phyloP scores from a whole-genome alignment of 2,888 invertebrate genomes.

The Dryadula phaetusa region DNA sequence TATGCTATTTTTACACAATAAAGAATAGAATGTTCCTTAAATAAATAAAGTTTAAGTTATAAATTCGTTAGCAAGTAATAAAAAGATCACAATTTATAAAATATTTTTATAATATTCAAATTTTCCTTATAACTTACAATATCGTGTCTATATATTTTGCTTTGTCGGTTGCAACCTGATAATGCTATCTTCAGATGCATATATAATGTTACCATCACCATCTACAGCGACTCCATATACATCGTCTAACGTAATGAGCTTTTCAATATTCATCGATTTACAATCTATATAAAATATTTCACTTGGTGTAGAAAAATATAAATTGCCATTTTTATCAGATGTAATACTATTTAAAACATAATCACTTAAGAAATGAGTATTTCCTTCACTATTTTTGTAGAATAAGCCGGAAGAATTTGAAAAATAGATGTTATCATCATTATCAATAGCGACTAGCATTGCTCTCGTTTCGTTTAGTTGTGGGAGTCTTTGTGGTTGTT shows the following conservation, averaged over 20 bases:
- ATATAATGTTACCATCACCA: slow-evolving; percentile 48
- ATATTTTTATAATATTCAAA: not conserved
- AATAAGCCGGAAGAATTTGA: slow-evolving; percentile 52
- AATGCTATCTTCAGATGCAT: slow-evolving; percentile 44
- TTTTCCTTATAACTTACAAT: too few species aligned
- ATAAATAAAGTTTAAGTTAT: too few species aligned
- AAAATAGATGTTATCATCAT: slow-evolving; percentile 49
- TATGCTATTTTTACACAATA: not conserved
- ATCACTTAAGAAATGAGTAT: slow-evolving; percentile 45
- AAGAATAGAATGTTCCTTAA: too few species aligned
- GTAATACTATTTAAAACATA: slow-evolving; percentile 50
- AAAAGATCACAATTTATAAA: not conserved
- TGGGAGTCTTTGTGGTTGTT: slow-evolving; percentile 39
- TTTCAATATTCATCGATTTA: slow-evolving; percentile 43
- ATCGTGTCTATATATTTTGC: not conserved
- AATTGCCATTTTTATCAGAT: slow-evolving; percentile 49
- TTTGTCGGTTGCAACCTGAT: slow-evolving; percentile 46
- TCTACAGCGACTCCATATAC: slow-evolving; percentile 49
- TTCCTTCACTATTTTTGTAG: slow-evolving; percentile 29
- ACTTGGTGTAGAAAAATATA: slow-evolving; percentile 51
- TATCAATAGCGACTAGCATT: slow-evolving; percentile 49
- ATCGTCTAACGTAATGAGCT: slow-evolving; percentile 41
- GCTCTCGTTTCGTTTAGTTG: slow-evolving; percentile 45
- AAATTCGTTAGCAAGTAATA: too few species aligned
- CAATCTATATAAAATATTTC: slow-evolving; percentile 48